A percentile compares a stretch with the other conserved stretches of the same genome.
phyloP scores from a whole-genome alignment of 2,113 vertebrate genomes.

The Porphyrio hochstetteri region DNA sequence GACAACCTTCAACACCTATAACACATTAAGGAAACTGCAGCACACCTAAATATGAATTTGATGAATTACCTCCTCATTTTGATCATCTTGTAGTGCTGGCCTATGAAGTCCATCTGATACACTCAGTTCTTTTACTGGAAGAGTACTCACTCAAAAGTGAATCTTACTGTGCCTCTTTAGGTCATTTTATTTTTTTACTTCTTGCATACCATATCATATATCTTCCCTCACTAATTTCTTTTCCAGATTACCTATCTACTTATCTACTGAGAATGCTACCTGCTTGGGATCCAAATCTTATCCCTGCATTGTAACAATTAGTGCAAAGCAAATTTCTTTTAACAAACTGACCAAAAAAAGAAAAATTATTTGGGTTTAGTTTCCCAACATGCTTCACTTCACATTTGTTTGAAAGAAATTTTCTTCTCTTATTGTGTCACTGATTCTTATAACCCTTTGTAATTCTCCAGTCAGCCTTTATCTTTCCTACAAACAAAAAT shows the following conservation, averaged over 20 bases:
- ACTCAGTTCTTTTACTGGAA: neutral
- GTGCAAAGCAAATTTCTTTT: neutral
- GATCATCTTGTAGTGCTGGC: neutral
- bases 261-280: neutral
- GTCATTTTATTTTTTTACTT: neutral
- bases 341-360: too few species aligned
- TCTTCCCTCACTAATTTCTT: neutral
- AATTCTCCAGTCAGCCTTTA: neutral
- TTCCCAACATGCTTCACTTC: rapidly evolving
- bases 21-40: neutral
- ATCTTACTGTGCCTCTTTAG: rapidly evolving
- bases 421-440: neutral
- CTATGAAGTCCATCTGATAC: neutral
- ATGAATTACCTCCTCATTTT: neutral
- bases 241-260: neutral
- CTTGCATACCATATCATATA: neutral
- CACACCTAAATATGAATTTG: neutral
- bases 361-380: neutral
- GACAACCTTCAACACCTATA: neutral
- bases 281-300: neutral
- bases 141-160: neutral
- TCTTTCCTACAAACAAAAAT: neutral
- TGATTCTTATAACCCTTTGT: neutral
- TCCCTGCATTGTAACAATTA: neutral
- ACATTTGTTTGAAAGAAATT: neutral